Conservation (phyloP, 2,113 vertebrate genomes). For the Saguinus imperator region DNA sequence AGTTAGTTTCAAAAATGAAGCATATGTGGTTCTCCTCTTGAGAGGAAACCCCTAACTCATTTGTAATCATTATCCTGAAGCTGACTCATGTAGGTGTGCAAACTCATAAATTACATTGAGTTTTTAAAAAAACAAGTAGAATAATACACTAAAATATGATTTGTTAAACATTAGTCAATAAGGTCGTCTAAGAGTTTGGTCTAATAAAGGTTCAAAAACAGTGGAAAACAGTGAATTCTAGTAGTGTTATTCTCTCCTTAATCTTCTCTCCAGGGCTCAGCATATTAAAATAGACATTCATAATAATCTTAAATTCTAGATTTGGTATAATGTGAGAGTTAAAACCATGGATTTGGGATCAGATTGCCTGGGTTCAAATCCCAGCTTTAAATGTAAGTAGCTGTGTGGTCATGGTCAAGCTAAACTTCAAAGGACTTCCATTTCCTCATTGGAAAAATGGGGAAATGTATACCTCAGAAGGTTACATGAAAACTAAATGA, state of each 20-base stretch:
- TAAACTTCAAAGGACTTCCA: neutral
- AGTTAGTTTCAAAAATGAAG: slow-evolving; percentile 26
- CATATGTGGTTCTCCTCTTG: neutral
- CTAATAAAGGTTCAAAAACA: neutral
- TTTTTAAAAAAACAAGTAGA: neutral
- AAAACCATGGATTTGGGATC: neutral
- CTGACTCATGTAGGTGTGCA: neutral
- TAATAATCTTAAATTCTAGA: neutral
- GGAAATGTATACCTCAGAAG: neutral
- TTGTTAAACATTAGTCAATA: slow-evolving; percentile 13
- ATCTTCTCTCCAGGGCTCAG: neutral
- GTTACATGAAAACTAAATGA: neutral
- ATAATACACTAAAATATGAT: neutral
- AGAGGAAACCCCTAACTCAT: neutral
- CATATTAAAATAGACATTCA: neutral
- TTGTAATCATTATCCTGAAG: neutral
- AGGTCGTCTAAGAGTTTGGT: neutral
- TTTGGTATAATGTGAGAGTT: neutral
- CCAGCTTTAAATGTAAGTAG: neutral
- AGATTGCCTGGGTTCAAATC: slow-evolving; percentile 4
- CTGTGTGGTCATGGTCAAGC: neutral
- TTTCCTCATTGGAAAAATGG: neutral
- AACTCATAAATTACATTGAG: neutral
- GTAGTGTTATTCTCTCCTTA: neutral
- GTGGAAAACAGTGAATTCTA: neutral